Conservation (phyloP, 2,113 vertebrate species). For the Campylomormyrus tamandua region DNA sequence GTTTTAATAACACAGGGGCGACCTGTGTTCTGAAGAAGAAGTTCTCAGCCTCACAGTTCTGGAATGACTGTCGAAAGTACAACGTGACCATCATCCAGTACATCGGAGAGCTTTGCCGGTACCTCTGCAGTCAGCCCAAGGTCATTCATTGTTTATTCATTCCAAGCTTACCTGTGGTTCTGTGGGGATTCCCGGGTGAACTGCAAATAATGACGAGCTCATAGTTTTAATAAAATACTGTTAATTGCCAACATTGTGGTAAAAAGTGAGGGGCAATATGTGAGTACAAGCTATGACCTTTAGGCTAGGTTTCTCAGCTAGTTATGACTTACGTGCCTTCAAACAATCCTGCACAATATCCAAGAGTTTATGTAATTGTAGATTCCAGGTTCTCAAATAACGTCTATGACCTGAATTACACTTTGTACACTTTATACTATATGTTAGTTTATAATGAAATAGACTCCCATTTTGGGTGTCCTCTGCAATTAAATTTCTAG, state of each 20-base stretch:
- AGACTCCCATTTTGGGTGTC: background rate
- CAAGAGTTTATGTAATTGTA: background rate
- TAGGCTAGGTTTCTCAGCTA: background rate
- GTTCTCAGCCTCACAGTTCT: conserved; percentile 87
- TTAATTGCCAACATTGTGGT: background rate
- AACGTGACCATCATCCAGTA: conserved; percentile 84
- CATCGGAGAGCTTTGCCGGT: conserved; percentile 86
- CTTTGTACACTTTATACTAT: background rate
- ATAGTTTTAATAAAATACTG: background rate
- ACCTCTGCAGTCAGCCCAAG: conserved; percentile 77
- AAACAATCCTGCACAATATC: background rate
- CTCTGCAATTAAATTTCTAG: background rate
- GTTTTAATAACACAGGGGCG: conserved; percentile 61
- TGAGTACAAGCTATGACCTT: background rate
- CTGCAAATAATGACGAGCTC: background rate
- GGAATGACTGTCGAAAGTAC: conserved; percentile 78
- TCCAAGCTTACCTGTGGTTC: background rate
- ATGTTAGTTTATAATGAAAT: background rate
- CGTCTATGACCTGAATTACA: background rate
- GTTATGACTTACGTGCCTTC: background rate
- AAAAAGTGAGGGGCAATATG: background rate
- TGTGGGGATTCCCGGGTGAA: background rate
- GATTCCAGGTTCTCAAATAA: background rate
- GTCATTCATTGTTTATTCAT: conserved; percentile 46
- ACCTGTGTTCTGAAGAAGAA: conserved; percentile 85